Base-by-base conservation (phyloP, 1,140 invertebrate genomes). In the Bemisia tabaci region DNA sequence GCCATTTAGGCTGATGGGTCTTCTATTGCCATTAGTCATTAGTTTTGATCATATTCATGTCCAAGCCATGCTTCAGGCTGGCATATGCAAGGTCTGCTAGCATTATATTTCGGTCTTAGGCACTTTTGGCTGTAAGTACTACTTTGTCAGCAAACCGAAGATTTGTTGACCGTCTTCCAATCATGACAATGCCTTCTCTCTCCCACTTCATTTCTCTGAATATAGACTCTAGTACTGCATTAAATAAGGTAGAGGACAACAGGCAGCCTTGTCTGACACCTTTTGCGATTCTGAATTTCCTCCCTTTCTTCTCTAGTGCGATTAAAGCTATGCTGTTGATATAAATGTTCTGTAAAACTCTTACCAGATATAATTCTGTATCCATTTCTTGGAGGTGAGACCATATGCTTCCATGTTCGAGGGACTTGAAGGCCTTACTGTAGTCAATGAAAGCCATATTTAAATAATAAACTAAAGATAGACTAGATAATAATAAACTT, bases 81-180 rank as follows among this genome's bases (percentile, higher is more conserved):
- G 12, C 17, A 22, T 67, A 22, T 17, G 39, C 62, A 27, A 68
- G 39, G 17, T 68, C 27, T 1, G 61, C 23, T 17, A 69, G 22
- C 62, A 68, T 68, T 12, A 26, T 21, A 26, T 63, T 62, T 58
- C 65, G 9, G 48, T 67, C 60, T 1, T 67, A 24, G 12, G n/a
- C 58, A 59, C n/a, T 65, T 58, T 72, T 65, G 21, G 69, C 60
- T 21, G 72, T 62, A 27, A 76, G 26, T 12, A 76, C 69, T 60
- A 75, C 59, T 59, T 76, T 73, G 65, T 77, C 74, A 2, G 74
- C 74, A 60, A 77, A 77, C 17, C 73, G 68, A 65, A 77, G 68
- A 66, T 77, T 69, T 48, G 24, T 72, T 25, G 73, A 66, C 12
- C 69, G 59, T 64, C 73, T 65, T 60, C 73, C 69, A 67, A 74